A percentile compares a stretch with the other conserved stretches of the same genome.
These are phyloP conservation scores for Tanypteryx hageni DNA, from an alignment of 2,888 invertebrate genomes.

Conservation along the genomic window DNA sequence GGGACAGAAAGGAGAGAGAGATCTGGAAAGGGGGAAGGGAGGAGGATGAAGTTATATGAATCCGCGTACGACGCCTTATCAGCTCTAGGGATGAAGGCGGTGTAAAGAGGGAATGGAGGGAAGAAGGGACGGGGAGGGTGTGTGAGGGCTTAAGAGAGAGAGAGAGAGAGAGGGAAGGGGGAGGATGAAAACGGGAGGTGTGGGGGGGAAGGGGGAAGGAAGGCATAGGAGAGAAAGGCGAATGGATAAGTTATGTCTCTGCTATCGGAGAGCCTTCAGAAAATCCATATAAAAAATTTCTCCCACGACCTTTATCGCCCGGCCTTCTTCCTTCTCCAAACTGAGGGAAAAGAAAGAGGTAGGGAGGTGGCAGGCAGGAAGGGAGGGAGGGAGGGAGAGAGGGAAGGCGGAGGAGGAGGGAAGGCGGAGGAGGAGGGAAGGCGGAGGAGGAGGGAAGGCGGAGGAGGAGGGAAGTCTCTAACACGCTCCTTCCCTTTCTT, in stretches of 20 bases:
- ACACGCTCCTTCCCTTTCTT: no score
- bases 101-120: background rate
- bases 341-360: background rate
- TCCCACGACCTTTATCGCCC: conserved; percentile 52
- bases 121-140: background rate
- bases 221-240: conserved; percentile 31
- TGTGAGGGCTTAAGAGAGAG: no score
- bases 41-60: background rate
- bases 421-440: background rate
- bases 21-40: background rate
- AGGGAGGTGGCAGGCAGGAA: background rate
- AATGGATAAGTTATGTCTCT: conserved; percentile 60
- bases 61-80: background rate
- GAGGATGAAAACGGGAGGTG: conserved; percentile 33
- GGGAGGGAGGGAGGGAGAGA: background rate
- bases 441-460: background rate
- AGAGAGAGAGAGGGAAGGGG: background rate
- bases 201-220: background rate
- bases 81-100: background rate
- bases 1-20: no score
- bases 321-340: conserved; percentile 28
- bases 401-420: background rate
- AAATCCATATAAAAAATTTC: conserved; percentile 62
- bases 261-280: conserved; percentile 50
- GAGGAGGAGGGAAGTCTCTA: background rate